Evolutionary conservation across 1,140 invertebrate species (phyloP).

Genomic region (Ganaspis sp.): DNA sequence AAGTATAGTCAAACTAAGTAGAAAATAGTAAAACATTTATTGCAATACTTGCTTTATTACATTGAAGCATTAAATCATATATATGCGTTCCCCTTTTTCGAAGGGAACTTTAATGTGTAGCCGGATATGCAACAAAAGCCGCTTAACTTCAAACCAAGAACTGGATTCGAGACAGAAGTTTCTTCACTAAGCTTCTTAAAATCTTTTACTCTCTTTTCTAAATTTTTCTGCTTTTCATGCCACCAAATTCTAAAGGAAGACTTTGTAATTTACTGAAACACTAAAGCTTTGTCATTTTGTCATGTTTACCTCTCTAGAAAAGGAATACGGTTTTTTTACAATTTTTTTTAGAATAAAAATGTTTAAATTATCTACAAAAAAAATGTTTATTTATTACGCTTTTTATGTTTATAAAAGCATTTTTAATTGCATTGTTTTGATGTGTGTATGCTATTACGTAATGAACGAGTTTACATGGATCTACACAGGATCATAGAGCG

Average conservation of each 20-base stretch:
- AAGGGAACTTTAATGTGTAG: neutral
- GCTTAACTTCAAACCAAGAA: neutral
- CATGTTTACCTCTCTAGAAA: too few species aligned
- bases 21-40: slow-evolving; percentile 3
- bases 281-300: neutral
- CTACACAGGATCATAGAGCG: too few species aligned
- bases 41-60: neutral
- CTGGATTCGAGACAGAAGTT: neutral
- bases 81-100: neutral
- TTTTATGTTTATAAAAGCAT: too few species aligned
- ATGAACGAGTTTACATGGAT: too few species aligned
- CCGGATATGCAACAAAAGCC: slow-evolving; percentile 4
- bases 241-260: neutral
- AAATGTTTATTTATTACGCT: too few species aligned
- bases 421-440: too few species aligned
- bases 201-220: neutral
- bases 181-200: neutral
- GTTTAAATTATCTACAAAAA: too few species aligned
- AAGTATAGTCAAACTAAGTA: neutral
- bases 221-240: neutral
- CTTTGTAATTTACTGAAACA: neutral
- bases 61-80: neutral
- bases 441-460: too few species aligned
- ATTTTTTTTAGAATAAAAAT: too few species aligned
- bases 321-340: too few species aligned